phyloP scores from a whole-genome alignment of 92 coral and sea anemone genomes.

The Muricea muricata region DNA sequence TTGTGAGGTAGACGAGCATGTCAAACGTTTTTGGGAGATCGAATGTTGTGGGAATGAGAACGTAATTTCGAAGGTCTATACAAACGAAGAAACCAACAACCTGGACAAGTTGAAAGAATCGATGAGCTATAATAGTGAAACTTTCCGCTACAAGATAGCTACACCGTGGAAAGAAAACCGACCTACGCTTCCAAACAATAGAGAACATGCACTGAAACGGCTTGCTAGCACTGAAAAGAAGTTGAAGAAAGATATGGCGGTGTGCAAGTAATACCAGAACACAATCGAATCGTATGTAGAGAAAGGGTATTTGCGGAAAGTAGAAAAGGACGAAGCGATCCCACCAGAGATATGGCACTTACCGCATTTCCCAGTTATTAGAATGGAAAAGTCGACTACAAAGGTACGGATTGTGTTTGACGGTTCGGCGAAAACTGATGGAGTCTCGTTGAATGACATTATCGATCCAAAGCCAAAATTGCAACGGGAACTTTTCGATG shows the following conservation, averaged over 20 bases:
- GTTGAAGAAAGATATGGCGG: constrained; percentile 25
- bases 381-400: constrained; percentile 62
- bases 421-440: no score
- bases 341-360: constrained; percentile 57
- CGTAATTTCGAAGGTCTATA: not conserved
- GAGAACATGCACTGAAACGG: constrained; percentile 32
- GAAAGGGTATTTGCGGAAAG: constrained; percentile 54
- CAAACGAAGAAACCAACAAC: not conserved
- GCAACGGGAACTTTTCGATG: no score
- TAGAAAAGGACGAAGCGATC: constrained; percentile 54
- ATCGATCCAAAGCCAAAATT: no score
- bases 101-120: constrained; percentile 5
- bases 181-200: constrained; percentile 31
- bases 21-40: not conserved
- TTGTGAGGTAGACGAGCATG: not conserved
- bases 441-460: no score
- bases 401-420: no score
- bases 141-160: constrained; percentile 41
- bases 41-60: not conserved
- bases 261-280: constrained; percentile 45
- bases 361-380: constrained; percentile 65
- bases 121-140: constrained; percentile 6
- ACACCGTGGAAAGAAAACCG: constrained; percentile 62
- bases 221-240: constrained; percentile 48
- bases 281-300: constrained; percentile 48